Evolutionary conservation across 1,140 invertebrate species (phyloP), one percentile per base, ranked within the genome.

Genomic region (Trichonephila clavata): DNA sequence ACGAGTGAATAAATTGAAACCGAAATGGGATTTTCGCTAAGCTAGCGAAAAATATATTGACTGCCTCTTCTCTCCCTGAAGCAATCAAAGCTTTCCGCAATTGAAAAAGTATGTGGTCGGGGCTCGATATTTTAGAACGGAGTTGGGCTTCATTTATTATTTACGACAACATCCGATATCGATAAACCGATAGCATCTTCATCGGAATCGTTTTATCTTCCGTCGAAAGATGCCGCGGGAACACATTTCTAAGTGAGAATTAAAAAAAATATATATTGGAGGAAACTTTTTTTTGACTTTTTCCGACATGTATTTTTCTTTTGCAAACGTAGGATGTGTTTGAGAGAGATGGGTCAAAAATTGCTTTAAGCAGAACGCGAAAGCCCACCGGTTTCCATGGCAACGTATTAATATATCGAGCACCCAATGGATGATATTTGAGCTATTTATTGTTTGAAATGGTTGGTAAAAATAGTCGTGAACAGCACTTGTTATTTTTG

Each of bases 141-240:
- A 39, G 32, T 39, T 0, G 32, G 32, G 18, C 4, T 77, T 77
- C 71, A 39, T 77, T 77, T 77, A 77, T 77, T 77, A 77, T 77
- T 77, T 77, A 77, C 32, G 71, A 39, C 71, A 32, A 16, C 14
- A 77, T 32, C 71, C 27, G 27, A 77, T 77, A 77, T 77, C 71
- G 71, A 77, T 77, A 77, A 77, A 77, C 71, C 71, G 71, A 77
- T 77, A 77, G 32, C 32, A 32, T 39, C 27, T 77, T 39, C 71
- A 77, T 77, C 71, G 65, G 10, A 68, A 68, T 68, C 65, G n/a
- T 50, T 1, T 50, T 50, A 50, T 50, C 50, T 50, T 50, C 50
- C 50, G 50, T 77, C 71, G 27, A 32, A 50, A 77, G 71, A 6
- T 5, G 27, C 71, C 27, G 18, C 71, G 71, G n/a, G 4, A 39